Conservation (phyloP, 2,797 vertebrate genomes). For the Monodelphis domestica region DNA sequence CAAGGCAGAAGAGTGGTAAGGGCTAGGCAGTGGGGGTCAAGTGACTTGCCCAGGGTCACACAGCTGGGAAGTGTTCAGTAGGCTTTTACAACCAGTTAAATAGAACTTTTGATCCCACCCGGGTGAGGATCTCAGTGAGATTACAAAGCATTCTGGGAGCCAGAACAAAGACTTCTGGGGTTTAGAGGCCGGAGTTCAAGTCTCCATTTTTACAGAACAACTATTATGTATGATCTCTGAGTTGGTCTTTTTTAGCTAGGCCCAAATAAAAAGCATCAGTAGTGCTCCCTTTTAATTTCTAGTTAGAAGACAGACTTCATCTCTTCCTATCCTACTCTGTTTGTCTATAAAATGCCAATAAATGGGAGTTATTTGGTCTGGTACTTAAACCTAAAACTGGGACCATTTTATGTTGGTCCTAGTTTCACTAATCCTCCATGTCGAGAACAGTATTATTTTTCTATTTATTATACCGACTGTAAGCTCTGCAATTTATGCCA, state of each 20-base stretch:
- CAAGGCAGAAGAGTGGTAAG: too few relatives aligned
- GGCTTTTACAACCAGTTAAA: too few relatives aligned
- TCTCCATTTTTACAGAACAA: too few relatives aligned
- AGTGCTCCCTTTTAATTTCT: background rate
- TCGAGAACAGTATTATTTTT: background rate
- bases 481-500: background rate
- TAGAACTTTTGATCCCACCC: too few relatives aligned
- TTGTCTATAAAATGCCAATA: background rate
- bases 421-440: slow-evolving; percentile 22
- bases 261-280: too few relatives aligned
- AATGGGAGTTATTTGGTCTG: background rate
- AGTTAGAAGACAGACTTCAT: background rate
- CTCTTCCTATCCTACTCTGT: background rate
- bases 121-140: too few relatives aligned
- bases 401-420: slow-evolving; percentile 14
- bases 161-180: too few relatives aligned
- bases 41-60: too few relatives aligned
- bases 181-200: too few relatives aligned
- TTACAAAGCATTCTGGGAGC: too few relatives aligned
- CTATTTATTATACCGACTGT: slow-evolving; percentile 28
- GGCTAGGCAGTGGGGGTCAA: too few relatives aligned
- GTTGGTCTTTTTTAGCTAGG: background rate
- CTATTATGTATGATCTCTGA: background rate
- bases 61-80: too few relatives aligned
- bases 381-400: background rate